Conservation (phyloP, 2,888 invertebrate species). For the Drosophila bunnanda region DNA sequence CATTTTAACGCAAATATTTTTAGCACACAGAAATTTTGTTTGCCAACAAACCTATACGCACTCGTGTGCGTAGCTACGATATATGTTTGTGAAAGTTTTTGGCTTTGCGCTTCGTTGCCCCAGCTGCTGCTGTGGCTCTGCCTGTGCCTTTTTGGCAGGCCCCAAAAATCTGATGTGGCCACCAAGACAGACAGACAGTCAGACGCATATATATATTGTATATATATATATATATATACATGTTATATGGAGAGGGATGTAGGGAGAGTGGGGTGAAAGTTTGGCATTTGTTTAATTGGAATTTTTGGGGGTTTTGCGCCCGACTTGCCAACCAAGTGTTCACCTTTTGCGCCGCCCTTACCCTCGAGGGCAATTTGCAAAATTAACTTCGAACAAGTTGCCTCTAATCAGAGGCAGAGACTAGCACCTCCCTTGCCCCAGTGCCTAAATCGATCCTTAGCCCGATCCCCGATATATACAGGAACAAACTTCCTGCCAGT, state of each 20-base stretch:
- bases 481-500: not conserved
- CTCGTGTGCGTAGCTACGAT: constrained; percentile 18
- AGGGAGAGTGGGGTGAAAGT: constrained; percentile 43
- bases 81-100: constrained; percentile 55
- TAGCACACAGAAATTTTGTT: not conserved
- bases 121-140: not conserved
- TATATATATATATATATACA: no score
- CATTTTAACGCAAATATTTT: constrained; percentile 22
- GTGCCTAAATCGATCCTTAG: not conserved
- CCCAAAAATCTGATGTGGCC: constrained; percentile 23
- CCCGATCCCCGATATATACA: not conserved
- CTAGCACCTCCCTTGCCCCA: no score
- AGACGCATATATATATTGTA: not conserved
- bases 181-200: constrained; percentile 4
- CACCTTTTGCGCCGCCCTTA: constrained; percentile 12
- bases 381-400: constrained; percentile 47
- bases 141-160: constrained; percentile 12
- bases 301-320: constrained; percentile 47
- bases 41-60: constrained; percentile 1
- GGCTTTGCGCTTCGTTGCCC: constrained; percentile 49
- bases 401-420: constrained; percentile 33
- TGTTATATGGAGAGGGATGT: no score
- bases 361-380: constrained; percentile 41
- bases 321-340: constrained; percentile 9
- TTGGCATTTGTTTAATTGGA: constrained; percentile 77